Evolutionary conservation across 2,888 invertebrate genomes (phyloP), one percentile per base, ranked within the genome.

Genomic region (Ferrisia virgata): DNA sequence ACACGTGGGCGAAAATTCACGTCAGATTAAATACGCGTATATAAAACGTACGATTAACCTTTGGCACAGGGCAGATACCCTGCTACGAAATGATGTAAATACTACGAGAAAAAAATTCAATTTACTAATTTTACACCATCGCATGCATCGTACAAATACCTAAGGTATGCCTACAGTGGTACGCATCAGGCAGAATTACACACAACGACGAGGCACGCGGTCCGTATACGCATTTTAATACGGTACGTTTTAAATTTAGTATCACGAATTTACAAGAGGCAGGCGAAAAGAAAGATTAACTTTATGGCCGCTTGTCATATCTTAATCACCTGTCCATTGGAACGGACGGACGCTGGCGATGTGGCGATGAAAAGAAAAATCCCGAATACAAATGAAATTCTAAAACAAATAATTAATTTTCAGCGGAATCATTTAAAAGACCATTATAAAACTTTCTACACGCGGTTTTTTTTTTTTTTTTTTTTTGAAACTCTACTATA

Each of bases 401-500:
- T 76, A 76, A 76, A 76, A 76, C 72, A 76, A 64, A 76, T 76
- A 76, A 76, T 76, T 76, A 76, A 76, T 76, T 76, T 76, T 76
- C 72, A 36, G 36, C 36, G 28, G 4, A 76, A 76, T 76, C 72
- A 36, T 76, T 76, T 36, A 76, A 76, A 76, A 36, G 36, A 28
- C 72, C 28, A 76, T 76, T 76, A 64, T 15, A 43, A 5, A 76
- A 76, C 72, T 76, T 76, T 76, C 72, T 76, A 76, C 72, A 18
- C 72, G 72, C 6, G 28, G 64, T 28, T 76, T 76, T n/a, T n/a
- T n/a, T n/a, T n/a, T n/a, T n/a, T n/a, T n/a, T n/a, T n/a, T n/a
- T n/a, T n/a, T n/a, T 53, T 53, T 22, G 53, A 53, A 53, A 53
- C 47, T 1, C 47, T 5, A 4, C 47, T 15, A 47, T 15, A 15